Evolutionary conservation across 2,797 vertebrate genomes (phyloP).

Genomic region (Oreochromis grahami): DNA sequence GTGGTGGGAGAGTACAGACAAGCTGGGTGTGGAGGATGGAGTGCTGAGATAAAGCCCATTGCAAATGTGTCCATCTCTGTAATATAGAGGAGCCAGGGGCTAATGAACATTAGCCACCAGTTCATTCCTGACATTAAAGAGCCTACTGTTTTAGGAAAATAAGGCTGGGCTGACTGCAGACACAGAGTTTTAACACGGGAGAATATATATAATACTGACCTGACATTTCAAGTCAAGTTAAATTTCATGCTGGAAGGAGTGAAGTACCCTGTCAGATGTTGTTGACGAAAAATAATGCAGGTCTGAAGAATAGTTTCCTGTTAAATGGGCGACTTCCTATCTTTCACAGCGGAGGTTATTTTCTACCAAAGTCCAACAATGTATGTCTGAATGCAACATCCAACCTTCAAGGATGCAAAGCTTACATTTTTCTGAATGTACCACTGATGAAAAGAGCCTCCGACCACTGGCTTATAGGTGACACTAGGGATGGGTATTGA

Average conservation of each 20-base stretch:
- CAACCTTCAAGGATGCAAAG: constrained; percentile 40
- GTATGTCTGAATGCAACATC: constrained; percentile 33
- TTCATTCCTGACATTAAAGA: constrained; percentile 11
- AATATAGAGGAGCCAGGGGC: not conserved
- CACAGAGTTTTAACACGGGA: constrained; percentile 14
- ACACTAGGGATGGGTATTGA: no score
- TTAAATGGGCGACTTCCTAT: constrained; percentile 37
- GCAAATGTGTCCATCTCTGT: not conserved
- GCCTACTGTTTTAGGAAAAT: not conserved
- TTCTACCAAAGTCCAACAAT: not conserved
- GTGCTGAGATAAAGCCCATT: not conserved
- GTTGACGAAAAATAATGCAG: not conserved
- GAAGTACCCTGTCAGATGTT: not conserved
- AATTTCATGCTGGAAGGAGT: constrained; percentile 4
- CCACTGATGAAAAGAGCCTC: constrained; percentile 35
- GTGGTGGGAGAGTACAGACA: not conserved
- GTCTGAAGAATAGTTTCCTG: constrained; percentile 26
- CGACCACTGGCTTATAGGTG: constrained; percentile 35
- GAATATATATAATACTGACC: not conserved
- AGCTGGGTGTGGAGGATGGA: not conserved
- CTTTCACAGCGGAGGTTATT: constrained; percentile 25
- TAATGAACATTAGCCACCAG: constrained; percentile 14
- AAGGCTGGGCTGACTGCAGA: not conserved
- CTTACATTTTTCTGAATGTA: constrained; percentile 33
- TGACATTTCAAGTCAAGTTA: constrained; percentile 1